Conservation (phyloP, 2,797 vertebrate genomes). For the Hafferia zeledoni region DNA sequence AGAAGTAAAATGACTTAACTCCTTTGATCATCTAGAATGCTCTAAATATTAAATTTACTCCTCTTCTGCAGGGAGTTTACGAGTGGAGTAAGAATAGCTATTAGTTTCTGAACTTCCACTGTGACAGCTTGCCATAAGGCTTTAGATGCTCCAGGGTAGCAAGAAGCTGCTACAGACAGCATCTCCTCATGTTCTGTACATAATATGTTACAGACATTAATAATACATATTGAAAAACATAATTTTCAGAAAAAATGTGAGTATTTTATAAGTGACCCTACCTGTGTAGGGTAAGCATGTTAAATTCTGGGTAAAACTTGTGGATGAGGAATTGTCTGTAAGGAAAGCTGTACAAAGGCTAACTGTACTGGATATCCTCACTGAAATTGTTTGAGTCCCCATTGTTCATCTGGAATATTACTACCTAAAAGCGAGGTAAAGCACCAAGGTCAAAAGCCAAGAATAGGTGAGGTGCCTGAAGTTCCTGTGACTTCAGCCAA, state of each 20-base stretch:
- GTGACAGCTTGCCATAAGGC: neutral
- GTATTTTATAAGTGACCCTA: neutral
- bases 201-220: neutral
- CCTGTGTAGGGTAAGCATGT: neutral
- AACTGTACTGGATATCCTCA: neutral
- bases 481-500: neutral
- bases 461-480: neutral
- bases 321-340: neutral
- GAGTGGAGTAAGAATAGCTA: neutral
- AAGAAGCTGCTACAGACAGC: neutral
- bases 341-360: neutral
- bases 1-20: neutral
- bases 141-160: neutral
- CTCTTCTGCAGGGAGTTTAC: neutral
- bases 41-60: neutral
- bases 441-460: neutral
- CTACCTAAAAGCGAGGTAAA: neutral
- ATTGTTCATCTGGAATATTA: rapidly evolving
- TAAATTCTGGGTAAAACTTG: neutral
- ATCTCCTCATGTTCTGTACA: rapidly evolving
- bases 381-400: neutral
- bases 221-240: neutral
- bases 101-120: neutral
- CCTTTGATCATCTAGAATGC: neutral
- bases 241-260: neutral